These are phyloP conservation scores for Syngnathus floridae DNA, from an alignment of 2,113 vertebrate species.

Conservation along the genomic window DNA sequence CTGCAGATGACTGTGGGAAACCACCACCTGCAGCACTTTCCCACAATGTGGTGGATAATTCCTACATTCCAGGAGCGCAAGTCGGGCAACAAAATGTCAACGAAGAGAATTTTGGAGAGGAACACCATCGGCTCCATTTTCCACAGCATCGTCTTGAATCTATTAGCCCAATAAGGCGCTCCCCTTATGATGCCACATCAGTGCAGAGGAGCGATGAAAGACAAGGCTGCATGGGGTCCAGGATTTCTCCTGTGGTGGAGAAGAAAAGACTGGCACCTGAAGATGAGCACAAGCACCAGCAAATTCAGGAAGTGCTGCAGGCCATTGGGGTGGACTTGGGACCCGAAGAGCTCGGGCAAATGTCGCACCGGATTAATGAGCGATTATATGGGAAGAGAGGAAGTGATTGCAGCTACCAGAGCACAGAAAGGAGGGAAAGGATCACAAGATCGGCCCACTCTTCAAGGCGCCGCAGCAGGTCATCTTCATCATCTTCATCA, in stretches of 20 bases:
- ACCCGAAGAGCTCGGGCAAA: constrained; percentile 59
- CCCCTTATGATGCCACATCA: constrained; percentile 14
- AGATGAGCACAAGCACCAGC: constrained; percentile 46
- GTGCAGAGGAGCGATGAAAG: not conserved
- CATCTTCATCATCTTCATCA: constrained; percentile 18
- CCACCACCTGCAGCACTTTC: constrained; percentile 10
- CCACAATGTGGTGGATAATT: not conserved
- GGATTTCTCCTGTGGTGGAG: constrained; percentile 24
- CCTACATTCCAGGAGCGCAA: constrained; percentile 13
- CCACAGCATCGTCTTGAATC: constrained; percentile 1
- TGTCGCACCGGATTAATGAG: constrained; percentile 59
- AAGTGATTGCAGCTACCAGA: not conserved
- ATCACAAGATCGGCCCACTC: not conserved
- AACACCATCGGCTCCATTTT: constrained; percentile 2
- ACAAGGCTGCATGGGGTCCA: constrained; percentile 12
- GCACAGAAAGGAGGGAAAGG: constrained; percentile 11
- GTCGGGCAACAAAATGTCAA: constrained; percentile 2
- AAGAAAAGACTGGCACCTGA: constrained; percentile 17
- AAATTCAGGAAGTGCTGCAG: constrained; percentile 56
- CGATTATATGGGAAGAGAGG: constrained; percentile 60
- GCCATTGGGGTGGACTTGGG: constrained; percentile 61
- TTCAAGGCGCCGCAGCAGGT: constrained; percentile 25
- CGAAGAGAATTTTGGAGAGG: not conserved
- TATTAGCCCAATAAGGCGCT: constrained; percentile 8
- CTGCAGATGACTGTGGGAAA: not conserved